A percentile compares a stretch with the other conserved stretches of the same genome.
Evolutionary conservation across 2,797 vertebrate species (phyloP).

Genomic region (Mustela erminea): DNA sequence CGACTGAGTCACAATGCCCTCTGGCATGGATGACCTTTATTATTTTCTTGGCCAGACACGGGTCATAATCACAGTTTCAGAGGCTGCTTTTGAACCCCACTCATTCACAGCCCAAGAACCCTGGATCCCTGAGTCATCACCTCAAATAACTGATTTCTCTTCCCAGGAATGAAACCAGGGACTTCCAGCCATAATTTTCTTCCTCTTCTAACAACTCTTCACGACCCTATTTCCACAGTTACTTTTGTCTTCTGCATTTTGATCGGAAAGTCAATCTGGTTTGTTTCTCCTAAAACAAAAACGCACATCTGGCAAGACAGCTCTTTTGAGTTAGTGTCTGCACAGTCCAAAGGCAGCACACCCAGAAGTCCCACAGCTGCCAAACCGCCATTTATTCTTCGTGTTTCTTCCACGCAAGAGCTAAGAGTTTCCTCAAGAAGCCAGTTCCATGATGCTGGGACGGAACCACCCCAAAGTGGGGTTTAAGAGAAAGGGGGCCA

Average conservation of each 20-base stretch:
- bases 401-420: not conserved
- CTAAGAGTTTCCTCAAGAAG: not conserved
- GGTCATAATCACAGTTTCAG: not conserved
- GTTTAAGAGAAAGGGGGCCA: not conserved
- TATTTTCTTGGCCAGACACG: slow-evolving; percentile 46
- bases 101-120: slow-evolving; percentile 66
- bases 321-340: not conserved
- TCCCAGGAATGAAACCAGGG: slow-evolving; percentile 68
- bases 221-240: slow-evolving; percentile 53
- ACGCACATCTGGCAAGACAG: not conserved
- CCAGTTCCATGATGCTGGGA: not conserved
- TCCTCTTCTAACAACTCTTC: slow-evolving; percentile 67
- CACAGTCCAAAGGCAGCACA: not conserved
- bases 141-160: slow-evolving; percentile 75
- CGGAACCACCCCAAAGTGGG: not conserved
- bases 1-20: slow-evolving; percentile 61
- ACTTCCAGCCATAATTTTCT: slow-evolving; percentile 70
- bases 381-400: not conserved
- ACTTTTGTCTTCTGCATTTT: not conserved
- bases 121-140: slow-evolving; percentile 77
- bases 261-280: slow-evolving; percentile 67
- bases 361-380: not conserved
- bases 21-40: slow-evolving; percentile 18
- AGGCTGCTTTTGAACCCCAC: slow-evolving; percentile 59
- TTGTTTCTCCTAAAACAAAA: slow-evolving; percentile 61